Evolutionary conservation across 2,888 invertebrate genomes (phyloP), one percentile per base, ranked within the genome.

Genomic region (Macrosoma leucophasiata): DNA sequence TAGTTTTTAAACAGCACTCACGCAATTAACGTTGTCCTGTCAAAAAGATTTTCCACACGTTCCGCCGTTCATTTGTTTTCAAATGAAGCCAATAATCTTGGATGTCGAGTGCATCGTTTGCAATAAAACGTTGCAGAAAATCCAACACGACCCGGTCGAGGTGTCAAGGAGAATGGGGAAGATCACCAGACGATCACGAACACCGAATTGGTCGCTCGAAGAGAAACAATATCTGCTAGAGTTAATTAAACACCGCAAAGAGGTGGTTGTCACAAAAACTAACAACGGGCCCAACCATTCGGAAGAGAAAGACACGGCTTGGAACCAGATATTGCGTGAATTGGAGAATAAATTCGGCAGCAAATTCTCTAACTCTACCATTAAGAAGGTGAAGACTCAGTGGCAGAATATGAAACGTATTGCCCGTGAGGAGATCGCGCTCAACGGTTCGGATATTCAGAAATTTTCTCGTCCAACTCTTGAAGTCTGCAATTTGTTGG

Each of bases 341-440:
- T 52, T 84, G 31, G 55, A 62, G 1, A 34, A 46, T n/a, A 74
- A 62, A 43, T 84, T 75, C 30, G 82, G 84, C 3, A 60, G 53
- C 32, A 84, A 84, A 46, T 84, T 84, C 50, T 55, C 57, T 23
- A 67, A 58, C 8, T 79, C 69, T 42, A 74, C 78, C 10, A 73
- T 71, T 13, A 84, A 82, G 44, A 84, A 84, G 57, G 73, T 84
- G 20, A 84, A 84, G 48, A 82, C 81, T 3, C 82, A 84, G 45
- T 84, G 84, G 84, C 84, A 84, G 47, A 84, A 84, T 41, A 84
- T 84, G 82, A 84, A 82, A 52, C 67, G 81, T 9, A 74, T 81
- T 28, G 82, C 84, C 5, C 76, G 82, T 2, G 79, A 81, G 43
- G 84, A 84, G 48, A 67, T 81, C 19, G 43, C 71, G 0, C 39